Percentiles rank a stretch among this genome's conserved stretches.
phyloP scores from a whole-genome alignment of 2,113 vertebrate species.

The Delphinus delphis region DNA sequence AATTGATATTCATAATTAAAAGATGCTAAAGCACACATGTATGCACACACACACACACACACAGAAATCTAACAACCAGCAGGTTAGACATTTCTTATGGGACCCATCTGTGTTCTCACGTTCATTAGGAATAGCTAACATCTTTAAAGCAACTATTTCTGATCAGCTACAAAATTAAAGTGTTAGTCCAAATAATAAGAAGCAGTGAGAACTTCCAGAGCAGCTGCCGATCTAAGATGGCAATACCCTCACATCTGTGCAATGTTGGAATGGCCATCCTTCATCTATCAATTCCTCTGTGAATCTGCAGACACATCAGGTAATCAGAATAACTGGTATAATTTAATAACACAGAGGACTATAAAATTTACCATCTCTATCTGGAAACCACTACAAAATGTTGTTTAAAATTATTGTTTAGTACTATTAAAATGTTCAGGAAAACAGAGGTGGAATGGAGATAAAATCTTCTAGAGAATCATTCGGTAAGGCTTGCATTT shows the following conservation, averaged over 20 bases:
- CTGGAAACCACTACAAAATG: conserved; percentile 36
- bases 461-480: not conserved
- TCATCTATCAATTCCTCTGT: not conserved
- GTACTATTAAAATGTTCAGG: not conserved
- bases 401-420: conserved; percentile 32
- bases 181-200: conserved; percentile 30
- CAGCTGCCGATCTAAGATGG: conserved; percentile 22
- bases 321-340: conserved; percentile 35
- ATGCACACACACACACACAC: not conserved
- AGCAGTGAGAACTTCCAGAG: conserved; percentile 31
- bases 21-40: not conserved
- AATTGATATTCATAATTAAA: not conserved
- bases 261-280: not conserved
- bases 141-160: conserved; percentile 37
- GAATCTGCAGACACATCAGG: not conserved
- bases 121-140: not conserved
- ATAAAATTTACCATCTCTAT: conserved; percentile 40
- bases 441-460: not conserved
- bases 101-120: not conserved
- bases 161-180: conserved; percentile 48
- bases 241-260: conserved; percentile 22
- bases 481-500: not conserved
- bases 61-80: not conserved
- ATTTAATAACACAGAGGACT: conserved; percentile 22
- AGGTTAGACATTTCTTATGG: conserved; percentile 5